Conservation (phyloP, 2,797 vertebrate species). For the Gambelia wislizenii region DNA sequence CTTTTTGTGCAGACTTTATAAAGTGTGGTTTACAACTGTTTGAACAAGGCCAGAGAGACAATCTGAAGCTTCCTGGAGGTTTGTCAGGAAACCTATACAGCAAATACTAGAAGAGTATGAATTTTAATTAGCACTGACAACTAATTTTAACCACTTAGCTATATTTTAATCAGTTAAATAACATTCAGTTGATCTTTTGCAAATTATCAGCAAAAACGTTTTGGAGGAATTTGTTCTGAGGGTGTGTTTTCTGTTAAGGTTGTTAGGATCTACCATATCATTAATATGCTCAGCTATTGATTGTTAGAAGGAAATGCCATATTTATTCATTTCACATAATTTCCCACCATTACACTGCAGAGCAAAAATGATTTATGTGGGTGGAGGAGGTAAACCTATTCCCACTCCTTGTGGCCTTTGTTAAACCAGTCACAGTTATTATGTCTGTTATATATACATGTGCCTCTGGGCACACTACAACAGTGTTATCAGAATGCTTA, state of each 20-base stretch:
- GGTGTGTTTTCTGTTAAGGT: neutral
- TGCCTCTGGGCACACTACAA: too few species aligned
- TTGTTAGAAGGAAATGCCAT: neutral
- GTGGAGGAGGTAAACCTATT: neutral
- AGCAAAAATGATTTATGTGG: neutral
- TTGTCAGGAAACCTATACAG: neutral
- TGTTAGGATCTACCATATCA: neutral
- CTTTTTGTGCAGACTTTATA: neutral
- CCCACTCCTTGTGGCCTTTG: too few species aligned
- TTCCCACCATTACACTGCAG: neutral
- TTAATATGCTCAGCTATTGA: neutral
- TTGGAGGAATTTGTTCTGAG: neutral
- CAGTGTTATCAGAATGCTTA: too few species aligned
- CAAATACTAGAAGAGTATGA: too few species aligned
- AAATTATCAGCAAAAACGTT: neutral
- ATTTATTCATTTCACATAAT: neutral
- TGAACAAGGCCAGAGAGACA: neutral
- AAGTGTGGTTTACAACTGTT: neutral
- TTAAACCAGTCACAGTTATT: too few species aligned
- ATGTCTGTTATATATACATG: too few species aligned
- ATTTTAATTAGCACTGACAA: neutral
- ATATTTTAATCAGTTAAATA: neutral
- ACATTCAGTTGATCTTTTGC: neutral
- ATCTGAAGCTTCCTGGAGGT: neutral
- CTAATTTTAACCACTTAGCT: neutral